These are phyloP conservation scores for Plebejus anna DNA, from an alignment of 2,888 invertebrate species.

Conservation along the genomic window DNA sequence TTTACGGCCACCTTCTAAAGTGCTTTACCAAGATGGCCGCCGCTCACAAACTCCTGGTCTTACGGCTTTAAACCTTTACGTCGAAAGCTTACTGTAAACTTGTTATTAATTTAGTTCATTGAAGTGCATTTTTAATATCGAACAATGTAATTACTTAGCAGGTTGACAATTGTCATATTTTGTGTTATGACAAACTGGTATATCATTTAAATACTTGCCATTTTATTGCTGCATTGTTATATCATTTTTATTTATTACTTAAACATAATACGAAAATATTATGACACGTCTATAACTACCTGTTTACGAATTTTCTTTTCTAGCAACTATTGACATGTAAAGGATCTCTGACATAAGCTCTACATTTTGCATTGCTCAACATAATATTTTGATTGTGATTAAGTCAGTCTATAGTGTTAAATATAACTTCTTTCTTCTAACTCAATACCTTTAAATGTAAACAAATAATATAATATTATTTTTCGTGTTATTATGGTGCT, in stretches of 20 bases:
- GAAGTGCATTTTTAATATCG: no score
- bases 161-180: no score
- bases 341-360: background rate
- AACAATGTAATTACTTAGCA: no score
- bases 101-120: background rate
- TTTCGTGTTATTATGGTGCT: background rate
- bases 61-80: background rate
- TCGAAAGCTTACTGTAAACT: background rate
- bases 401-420: no score
- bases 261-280: no score
- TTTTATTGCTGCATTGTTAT: no score
- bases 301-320: no score
- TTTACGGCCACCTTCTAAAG: conserved; percentile 21
- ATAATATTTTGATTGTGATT: background rate
- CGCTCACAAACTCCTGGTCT: background rate
- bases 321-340: background rate
- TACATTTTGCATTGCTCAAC: background rate
- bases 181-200: no score
- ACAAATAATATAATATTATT: background rate
- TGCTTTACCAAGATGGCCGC: conserved; percentile 26
- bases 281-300: no score
- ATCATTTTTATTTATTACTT: no score
- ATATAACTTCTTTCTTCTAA: background rate
- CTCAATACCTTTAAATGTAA: background rate
- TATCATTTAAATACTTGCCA: no score